phyloP scores from a whole-genome alignment of 1,140 invertebrate genomes.

The Tetramorium alpestre region DNA sequence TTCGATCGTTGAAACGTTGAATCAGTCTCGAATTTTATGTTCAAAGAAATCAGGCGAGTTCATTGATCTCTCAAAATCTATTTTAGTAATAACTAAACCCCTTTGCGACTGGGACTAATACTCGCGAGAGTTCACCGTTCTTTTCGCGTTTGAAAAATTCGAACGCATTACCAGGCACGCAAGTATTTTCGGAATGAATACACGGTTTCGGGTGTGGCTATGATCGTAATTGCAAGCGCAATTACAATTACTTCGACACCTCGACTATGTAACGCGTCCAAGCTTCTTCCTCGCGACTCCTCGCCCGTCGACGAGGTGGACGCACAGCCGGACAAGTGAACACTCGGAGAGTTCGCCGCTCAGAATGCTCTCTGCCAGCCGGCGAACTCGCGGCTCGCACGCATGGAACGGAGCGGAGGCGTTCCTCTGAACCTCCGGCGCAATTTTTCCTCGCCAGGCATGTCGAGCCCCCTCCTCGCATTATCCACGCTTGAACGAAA shows the following conservation, averaged over 20 bases:
- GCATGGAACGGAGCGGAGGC: conserved; percentile 37
- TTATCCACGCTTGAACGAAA: conserved; percentile 62
- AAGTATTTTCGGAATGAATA: not conserved
- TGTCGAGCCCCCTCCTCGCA: conserved; percentile 51
- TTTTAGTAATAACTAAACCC: too few relatives aligned
- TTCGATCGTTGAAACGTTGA: not conserved
- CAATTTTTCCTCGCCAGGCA: conserved; percentile 40
- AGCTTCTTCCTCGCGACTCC: not conserved
- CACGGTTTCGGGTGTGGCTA: not conserved
- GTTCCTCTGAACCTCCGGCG: conserved; percentile 30
- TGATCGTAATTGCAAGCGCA: not conserved
- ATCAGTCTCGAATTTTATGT: too few relatives aligned
- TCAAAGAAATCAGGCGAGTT: not conserved
- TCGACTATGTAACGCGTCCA: not conserved
- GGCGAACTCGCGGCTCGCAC: conserved; percentile 45
- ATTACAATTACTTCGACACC: not conserved
- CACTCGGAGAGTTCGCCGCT: not conserved
- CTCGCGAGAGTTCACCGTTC: not conserved
- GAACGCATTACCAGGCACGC: not conserved
- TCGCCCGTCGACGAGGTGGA: not conserved
- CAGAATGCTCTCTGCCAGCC: not conserved
- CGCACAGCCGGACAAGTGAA: not conserved
- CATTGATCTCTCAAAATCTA: not conserved
- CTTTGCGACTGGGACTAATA: not conserved
- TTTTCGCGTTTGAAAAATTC: not conserved